Evolutionary conservation across 2,888 invertebrate genomes (phyloP).

Genomic region (Drosophila rubida): DNA sequence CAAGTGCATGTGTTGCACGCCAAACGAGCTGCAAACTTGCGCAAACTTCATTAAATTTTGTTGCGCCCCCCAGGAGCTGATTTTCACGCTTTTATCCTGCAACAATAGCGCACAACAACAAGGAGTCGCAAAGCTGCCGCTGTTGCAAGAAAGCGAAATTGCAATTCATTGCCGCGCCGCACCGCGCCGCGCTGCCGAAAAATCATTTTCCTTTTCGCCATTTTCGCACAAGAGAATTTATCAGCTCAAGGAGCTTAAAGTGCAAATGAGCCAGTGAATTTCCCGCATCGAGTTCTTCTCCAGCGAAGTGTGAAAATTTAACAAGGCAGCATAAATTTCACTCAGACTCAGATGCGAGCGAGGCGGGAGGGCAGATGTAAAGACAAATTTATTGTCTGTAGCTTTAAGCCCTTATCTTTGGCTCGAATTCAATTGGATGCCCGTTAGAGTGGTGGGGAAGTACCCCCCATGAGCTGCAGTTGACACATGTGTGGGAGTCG

Average conservation of each 20-base stretch:
- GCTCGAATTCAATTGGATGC: constrained; percentile 23
- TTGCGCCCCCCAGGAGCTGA: constrained; percentile 35
- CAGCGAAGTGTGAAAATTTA: constrained; percentile 44
- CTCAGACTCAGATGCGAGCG: constrained; percentile 8
- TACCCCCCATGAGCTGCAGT: constrained; percentile 25
- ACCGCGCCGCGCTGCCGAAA: constrained; percentile 30
- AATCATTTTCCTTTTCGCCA: constrained; percentile 39
- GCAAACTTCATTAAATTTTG: constrained; percentile 64
- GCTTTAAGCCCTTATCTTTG: constrained; percentile 25
- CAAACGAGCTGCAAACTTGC: constrained; percentile 45
- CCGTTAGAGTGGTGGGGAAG: constrained; percentile 6
- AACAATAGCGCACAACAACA: not conserved
- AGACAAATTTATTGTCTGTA: constrained; percentile 25
- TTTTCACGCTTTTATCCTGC: constrained; percentile 14
- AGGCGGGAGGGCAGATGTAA: not conserved
- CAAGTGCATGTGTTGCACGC: constrained; percentile 27
- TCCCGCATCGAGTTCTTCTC: too few species aligned
- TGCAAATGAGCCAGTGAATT: constrained; percentile 43
- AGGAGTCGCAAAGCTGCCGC: constrained; percentile 9
- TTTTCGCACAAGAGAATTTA: constrained; percentile 34
- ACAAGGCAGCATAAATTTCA: constrained; percentile 54
- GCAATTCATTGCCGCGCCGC: constrained; percentile 49
- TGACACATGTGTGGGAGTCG: constrained; percentile 41
- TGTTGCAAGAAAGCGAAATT: constrained; percentile 55
- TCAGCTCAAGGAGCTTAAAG: constrained; percentile 39